A percentile compares a stretch with the other conserved stretches of the same genome.
These are phyloP conservation scores for Crotalus tigris DNA, from an alignment of 2,113 vertebrate genomes.

Conservation along the genomic window DNA sequence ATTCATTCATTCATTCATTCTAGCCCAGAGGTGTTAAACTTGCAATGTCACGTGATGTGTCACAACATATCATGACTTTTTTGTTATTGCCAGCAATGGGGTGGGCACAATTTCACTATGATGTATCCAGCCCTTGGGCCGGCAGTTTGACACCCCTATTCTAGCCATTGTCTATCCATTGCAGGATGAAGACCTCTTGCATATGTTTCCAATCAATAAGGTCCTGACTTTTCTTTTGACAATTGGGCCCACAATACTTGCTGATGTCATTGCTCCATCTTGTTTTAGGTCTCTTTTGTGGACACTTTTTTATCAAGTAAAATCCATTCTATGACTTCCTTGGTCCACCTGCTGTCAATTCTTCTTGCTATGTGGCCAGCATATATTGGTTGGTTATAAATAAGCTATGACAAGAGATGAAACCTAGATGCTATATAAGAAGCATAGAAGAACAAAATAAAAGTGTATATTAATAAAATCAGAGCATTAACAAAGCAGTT, in stretches of 20 bases:
- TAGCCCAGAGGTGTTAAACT: too few species aligned
- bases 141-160: too few species aligned
- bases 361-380: neutral
- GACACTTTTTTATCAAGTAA: neutral
- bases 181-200: too few species aligned
- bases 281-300: neutral
- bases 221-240: neutral
- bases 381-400: neutral
- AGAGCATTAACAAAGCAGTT: neutral
- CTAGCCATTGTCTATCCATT: too few species aligned
- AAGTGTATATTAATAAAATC: neutral
- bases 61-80: too few species aligned
- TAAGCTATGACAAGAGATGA: neutral
- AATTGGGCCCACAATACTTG: neutral
- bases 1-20: too few species aligned
- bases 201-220: too few species aligned
- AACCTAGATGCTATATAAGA: neutral
- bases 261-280: neutral
- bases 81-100: too few species aligned
- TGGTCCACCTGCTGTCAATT: neutral
- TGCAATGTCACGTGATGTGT: too few species aligned
- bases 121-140: too few species aligned
- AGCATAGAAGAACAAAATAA: neutral
- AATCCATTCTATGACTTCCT: neutral
- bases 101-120: too few species aligned